A percentile compares a stretch with the other conserved stretches of the same genome.
These are phyloP conservation scores for Drosophila paulistorum DNA, from an alignment of 1,140 invertebrate species.

Conservation along the genomic window DNA sequence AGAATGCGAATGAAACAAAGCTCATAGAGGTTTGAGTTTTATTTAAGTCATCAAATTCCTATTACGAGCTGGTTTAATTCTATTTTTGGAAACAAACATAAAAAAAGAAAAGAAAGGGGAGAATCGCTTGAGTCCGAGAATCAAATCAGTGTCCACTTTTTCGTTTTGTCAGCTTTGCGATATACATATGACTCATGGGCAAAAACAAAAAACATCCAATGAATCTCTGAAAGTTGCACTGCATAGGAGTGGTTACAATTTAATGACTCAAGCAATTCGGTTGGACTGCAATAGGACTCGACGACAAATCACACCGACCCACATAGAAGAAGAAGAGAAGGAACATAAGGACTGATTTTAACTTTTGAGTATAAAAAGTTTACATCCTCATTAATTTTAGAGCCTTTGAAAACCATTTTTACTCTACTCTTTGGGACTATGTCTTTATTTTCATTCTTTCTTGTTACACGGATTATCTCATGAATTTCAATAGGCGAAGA, in stretches of 20 bases:
- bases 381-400: too few relatives aligned
- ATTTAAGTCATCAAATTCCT: background rate
- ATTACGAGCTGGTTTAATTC: background rate
- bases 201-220: conserved; percentile 3
- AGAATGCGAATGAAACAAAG: too few relatives aligned
- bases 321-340: too few relatives aligned
- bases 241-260: background rate
- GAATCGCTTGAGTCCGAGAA: background rate
- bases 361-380: too few relatives aligned
- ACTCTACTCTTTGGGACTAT: too few relatives aligned
- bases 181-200: conserved; percentile 4
- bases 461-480: too few relatives aligned
- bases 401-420: too few relatives aligned
- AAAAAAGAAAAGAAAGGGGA: background rate
- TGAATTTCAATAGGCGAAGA: too few relatives aligned
- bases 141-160: background rate
- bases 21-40: background rate
- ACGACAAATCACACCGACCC: background rate
- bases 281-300: conserved; percentile 15
- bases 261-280: conserved; percentile 2
- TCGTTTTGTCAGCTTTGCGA: background rate
- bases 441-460: too few relatives aligned
- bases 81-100: background rate
- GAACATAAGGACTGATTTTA: too few relatives aligned
- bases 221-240: background rate